phyloP scores from a whole-genome alignment of 2,797 vertebrate genomes.

The Coilia nasus region DNA sequence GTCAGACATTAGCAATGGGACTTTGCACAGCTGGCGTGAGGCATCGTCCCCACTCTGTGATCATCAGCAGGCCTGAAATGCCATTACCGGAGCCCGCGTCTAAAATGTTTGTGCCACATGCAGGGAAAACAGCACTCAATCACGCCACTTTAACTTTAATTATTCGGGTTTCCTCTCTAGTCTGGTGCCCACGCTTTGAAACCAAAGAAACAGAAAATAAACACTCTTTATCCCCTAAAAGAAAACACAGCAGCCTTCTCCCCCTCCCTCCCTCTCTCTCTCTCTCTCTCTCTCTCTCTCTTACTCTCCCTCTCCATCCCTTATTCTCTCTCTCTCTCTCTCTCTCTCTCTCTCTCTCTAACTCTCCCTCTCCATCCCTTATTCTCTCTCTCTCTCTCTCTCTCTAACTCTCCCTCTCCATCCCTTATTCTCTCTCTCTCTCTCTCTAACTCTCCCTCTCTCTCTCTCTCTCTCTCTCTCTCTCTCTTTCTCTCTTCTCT shows the following conservation, averaged over 20 bases:
- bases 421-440: slow-evolving; percentile 37
- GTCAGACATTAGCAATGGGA: not conserved
- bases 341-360: not conserved
- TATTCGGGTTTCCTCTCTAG: slow-evolving; percentile 68
- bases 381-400: not conserved
- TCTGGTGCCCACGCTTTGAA: slow-evolving; percentile 75
- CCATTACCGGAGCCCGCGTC: slow-evolving; percentile 65
- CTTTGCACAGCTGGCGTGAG: not conserved
- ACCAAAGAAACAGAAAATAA: slow-evolving; percentile 77
- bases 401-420: not conserved
- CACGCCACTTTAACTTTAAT: slow-evolving; percentile 73
- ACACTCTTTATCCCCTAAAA: slow-evolving; percentile 66
- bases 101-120: slow-evolving; percentile 75
- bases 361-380: no score
- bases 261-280: slow-evolving; percentile 8
- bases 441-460: not conserved
- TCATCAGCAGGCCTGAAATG: slow-evolving; percentile 47
- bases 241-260: slow-evolving; percentile 65
- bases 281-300: not conserved
- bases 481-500: not conserved
- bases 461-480: not conserved
- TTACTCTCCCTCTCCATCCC: not conserved
- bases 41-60: not conserved
- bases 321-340: not conserved
- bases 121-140: slow-evolving; percentile 72